These are phyloP conservation scores for Pempheris klunzingeri DNA, from an alignment of 2,797 vertebrate species.

Conservation along the genomic window DNA sequence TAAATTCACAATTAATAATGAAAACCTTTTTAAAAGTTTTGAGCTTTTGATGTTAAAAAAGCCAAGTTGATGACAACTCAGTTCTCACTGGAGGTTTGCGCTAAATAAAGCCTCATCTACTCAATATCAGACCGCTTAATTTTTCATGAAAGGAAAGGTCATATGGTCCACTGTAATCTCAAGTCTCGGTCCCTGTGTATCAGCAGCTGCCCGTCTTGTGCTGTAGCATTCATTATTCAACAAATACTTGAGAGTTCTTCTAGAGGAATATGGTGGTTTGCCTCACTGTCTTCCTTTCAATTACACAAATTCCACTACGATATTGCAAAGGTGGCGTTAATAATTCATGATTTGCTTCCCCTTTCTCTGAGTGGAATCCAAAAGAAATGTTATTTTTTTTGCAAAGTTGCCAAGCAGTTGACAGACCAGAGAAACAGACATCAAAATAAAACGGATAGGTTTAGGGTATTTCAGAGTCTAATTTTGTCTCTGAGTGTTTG, in stretches of 20 bases:
- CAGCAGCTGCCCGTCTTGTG: slow-evolving; percentile 77
- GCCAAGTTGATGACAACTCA: slow-evolving; percentile 18
- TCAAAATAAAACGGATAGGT: slow-evolving; percentile 21
- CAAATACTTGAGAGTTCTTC: slow-evolving; percentile 75
- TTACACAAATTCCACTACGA: slow-evolving; percentile 77
- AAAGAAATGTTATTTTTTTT: slow-evolving; percentile 42
- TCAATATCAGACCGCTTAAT: slow-evolving; percentile 83
- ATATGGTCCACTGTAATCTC: slow-evolving; percentile 83
- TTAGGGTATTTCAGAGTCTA: slow-evolving; percentile 39
- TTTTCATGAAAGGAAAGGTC: slow-evolving; percentile 87
- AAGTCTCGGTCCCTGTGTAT: slow-evolving; percentile 77
- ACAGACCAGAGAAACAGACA: slow-evolving; percentile 36
- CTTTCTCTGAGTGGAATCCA: slow-evolving; percentile 30
- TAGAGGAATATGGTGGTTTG: slow-evolving; percentile 63
- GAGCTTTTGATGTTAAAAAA: slow-evolving; percentile 37
- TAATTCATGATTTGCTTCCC: slow-evolving; percentile 75
- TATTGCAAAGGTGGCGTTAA: slow-evolving; percentile 75
- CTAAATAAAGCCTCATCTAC: slow-evolving; percentile 84
- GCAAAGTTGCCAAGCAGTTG: slow-evolving; percentile 41
- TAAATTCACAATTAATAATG: slow-evolving; percentile 15
- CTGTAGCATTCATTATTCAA: slow-evolving; percentile 84
- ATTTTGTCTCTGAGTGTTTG: slow-evolving; percentile 45
- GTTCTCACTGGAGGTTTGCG: slow-evolving; percentile 45
- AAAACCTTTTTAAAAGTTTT: slow-evolving; percentile 5
- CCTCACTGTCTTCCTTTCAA: slow-evolving; percentile 72